phyloP scores from a whole-genome alignment of 2,888 invertebrate species.

The Germaria angustata region DNA sequence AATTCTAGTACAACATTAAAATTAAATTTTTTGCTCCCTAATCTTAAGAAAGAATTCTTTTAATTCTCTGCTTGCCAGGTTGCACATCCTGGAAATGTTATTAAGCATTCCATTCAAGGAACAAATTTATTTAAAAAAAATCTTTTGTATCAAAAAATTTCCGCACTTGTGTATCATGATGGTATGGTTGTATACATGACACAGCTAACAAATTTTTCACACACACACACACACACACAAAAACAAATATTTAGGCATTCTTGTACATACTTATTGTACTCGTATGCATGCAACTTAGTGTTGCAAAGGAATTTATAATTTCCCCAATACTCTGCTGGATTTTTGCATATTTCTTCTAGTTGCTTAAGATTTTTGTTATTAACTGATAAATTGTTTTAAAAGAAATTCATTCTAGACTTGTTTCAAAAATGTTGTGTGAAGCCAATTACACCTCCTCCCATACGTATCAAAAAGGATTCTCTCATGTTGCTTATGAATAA shows the following conservation, averaged over 20 bases:
- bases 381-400: background rate
- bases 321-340: background rate
- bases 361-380: background rate
- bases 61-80: constrained; percentile 2
- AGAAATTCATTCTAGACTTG: constrained; percentile 4
- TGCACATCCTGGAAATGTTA: background rate
- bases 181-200: constrained; percentile 44
- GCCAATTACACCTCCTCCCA: background rate
- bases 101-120: constrained; percentile 3
- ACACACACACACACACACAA: background rate
- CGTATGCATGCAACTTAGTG: constrained; percentile 8
- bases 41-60: background rate
- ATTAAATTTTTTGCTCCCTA: background rate
- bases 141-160: constrained; percentile 36
- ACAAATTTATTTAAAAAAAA: constrained; percentile 21
- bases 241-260: background rate
- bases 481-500: background rate
- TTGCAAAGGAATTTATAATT: constrained; percentile 20
- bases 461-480: too few relatives aligned
- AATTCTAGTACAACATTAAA: too few relatives aligned
- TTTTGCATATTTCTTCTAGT: background rate
- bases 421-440: constrained; percentile 2
- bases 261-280: too few relatives aligned
- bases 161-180: constrained; percentile 47
- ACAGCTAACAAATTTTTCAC: constrained; percentile 15